A percentile compares a stretch with the other conserved stretches of the same genome.
Conservation (phyloP, 1,140 invertebrate species). For the Leptoteleia sp. region DNA sequence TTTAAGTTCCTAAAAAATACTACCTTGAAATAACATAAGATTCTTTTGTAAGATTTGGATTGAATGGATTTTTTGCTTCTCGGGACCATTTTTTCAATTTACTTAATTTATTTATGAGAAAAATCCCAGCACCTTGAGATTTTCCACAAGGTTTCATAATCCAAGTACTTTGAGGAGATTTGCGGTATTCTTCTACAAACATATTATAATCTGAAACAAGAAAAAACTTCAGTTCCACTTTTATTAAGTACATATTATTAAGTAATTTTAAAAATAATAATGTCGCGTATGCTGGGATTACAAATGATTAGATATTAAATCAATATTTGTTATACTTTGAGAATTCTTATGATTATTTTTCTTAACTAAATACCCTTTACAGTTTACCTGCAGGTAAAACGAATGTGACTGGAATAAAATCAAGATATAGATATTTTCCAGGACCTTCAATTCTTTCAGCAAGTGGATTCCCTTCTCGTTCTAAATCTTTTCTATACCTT, state of each 20-base stretch:
- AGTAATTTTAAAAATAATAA: too few relatives aligned
- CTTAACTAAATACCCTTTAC: too few relatives aligned
- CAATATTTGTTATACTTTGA: too few relatives aligned
- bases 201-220: conserved; percentile 90
- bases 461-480: conserved; percentile 92
- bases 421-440: conserved; percentile 89
- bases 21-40: conserved; percentile 93
- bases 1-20: neutral
- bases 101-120: conserved; percentile 93
- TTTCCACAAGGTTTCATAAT: conserved; percentile 98
- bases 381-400: conserved; percentile 90
- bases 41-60: conserved; percentile 91
- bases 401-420: conserved; percentile 96
- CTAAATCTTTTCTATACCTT: conserved; percentile 94
- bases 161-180: conserved; percentile 95
- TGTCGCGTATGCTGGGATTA: too few relatives aligned
- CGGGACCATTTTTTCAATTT: conserved; percentile 94
- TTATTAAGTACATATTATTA: too few relatives aligned
- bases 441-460: conserved; percentile 89
- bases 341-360: too few relatives aligned
- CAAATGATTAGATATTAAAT: too few relatives aligned
- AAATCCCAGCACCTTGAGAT: conserved; percentile 93
- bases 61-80: conserved; percentile 90
- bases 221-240: neutral
- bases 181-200: conserved; percentile 96